Evolutionary conservation across 1,140 invertebrate species (phyloP).

Genomic region (Cherax quadricarinatus): DNA sequence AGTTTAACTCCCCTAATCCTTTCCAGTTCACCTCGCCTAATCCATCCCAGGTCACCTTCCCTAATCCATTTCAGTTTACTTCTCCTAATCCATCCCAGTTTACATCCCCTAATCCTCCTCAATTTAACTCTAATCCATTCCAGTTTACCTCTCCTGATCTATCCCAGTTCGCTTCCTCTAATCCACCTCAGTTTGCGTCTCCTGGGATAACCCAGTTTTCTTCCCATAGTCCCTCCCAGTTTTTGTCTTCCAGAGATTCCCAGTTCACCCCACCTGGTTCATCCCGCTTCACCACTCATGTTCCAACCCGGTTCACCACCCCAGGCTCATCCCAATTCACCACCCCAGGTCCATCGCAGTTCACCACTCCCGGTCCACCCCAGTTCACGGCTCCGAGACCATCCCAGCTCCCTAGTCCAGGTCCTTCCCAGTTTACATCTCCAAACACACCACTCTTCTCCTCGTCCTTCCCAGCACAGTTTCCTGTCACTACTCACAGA

Average conservation of each 20-base stretch:
- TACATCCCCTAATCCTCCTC: neutral
- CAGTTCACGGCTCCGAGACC: slow-evolving; percentile 1
- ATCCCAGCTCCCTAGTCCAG: neutral
- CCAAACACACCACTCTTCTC: neutral
- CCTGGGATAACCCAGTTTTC: neutral
- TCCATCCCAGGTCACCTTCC: neutral
- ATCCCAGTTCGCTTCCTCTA: neutral
- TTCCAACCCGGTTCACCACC: neutral
- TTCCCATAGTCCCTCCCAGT: neutral
- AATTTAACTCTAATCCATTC: neutral
- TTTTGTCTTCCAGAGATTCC: neutral
- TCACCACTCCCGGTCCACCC: neutral
- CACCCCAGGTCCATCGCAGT: too few relatives aligned
- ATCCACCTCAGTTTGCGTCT: neutral
- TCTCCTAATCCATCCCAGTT: neutral
- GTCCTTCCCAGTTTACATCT: neutral
- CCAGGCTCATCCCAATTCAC: neutral
- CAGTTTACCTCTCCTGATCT: neutral
- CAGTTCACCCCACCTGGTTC: neutral
- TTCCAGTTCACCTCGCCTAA: neutral
- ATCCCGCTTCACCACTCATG: neutral
- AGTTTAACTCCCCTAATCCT: neutral
- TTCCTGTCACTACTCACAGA: neutral
- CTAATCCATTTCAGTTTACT: neutral
- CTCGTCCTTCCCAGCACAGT: neutral